Percentiles rank a stretch among this genome's conserved stretches.
Conservation (phyloP, 2,113 vertebrate species). For the Callipepla californica region DNA sequence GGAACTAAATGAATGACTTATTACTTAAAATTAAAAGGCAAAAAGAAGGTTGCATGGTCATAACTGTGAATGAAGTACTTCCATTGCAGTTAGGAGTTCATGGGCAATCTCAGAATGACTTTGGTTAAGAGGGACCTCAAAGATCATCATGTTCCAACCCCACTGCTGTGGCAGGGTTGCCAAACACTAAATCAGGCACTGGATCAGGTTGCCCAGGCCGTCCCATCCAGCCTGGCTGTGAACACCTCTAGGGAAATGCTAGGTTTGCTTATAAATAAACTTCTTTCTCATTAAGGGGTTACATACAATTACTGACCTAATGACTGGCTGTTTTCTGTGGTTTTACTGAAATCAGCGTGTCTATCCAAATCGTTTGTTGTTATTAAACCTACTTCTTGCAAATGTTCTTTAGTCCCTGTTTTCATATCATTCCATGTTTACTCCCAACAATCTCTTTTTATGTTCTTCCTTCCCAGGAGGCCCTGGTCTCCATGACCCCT, state of each 20-base stretch:
- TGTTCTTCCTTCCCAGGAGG: constrained; percentile 83
- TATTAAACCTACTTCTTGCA: background rate
- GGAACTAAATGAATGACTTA: background rate
- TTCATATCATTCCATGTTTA: background rate
- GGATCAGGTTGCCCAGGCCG: no score
- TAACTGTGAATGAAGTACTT: background rate
- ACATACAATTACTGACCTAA: background rate
- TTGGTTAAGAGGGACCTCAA: no score
- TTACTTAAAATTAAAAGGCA: background rate
- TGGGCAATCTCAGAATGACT: no score
- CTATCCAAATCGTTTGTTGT: background rate
- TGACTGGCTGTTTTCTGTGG: background rate
- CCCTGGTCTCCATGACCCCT: constrained; percentile 95
- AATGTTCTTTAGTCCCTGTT: background rate
- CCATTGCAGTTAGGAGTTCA: background rate
- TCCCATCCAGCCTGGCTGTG: no score
- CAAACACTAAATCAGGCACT: no score
- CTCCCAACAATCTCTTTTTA: background rate
- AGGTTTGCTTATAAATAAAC: background rate
- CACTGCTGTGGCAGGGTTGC: no score
- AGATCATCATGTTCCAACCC: no score
- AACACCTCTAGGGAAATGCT: background rate
- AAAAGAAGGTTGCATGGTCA: background rate
- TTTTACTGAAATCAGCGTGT: background rate
- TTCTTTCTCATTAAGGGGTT: background rate